A percentile compares a stretch with the other conserved stretches of the same genome.
Conservation (phyloP, 2,888 invertebrate genomes). For the Diarsia dahlii region DNA sequence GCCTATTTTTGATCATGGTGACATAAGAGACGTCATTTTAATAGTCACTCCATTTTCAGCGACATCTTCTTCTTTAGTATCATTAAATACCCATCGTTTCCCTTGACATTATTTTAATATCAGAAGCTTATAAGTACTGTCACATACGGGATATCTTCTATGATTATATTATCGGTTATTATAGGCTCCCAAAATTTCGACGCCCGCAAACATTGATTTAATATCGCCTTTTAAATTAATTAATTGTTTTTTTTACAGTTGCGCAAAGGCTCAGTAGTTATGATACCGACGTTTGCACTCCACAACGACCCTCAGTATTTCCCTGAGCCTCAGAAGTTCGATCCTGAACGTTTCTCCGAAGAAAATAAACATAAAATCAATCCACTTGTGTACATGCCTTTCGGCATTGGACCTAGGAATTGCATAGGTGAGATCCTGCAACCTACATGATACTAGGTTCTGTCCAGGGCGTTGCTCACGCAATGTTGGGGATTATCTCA, state of each 20-base stretch:
- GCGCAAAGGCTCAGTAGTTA: constrained; percentile 74
- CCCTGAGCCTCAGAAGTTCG: constrained; percentile 89
- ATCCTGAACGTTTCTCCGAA: constrained; percentile 91
- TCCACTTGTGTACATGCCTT: constrained; percentile 85
- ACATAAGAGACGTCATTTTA: not conserved
- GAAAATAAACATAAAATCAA: constrained; percentile 88
- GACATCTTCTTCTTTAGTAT: not conserved
- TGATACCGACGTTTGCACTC: constrained; percentile 82
- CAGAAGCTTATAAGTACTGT: not conserved
- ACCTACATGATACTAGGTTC: not conserved
- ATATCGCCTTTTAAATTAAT: not conserved
- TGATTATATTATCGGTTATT: no score
- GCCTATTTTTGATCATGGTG: not conserved
- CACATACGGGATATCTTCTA: no score
- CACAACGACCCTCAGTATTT: constrained; percentile 89
- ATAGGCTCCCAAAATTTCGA: no score
- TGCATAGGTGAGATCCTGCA: constrained; percentile 88
- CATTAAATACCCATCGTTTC: no score
- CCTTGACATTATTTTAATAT: no score
- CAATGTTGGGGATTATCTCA: not conserved
- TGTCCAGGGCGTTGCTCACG: not conserved
- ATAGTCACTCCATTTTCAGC: not conserved
- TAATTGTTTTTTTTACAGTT: constrained; percentile 66
- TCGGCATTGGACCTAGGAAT: constrained; percentile 91
- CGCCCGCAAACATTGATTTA: not conserved